phyloP scores from a whole-genome alignment of 2,113 vertebrate genomes.

The Orientallactaga bullata region DNA sequence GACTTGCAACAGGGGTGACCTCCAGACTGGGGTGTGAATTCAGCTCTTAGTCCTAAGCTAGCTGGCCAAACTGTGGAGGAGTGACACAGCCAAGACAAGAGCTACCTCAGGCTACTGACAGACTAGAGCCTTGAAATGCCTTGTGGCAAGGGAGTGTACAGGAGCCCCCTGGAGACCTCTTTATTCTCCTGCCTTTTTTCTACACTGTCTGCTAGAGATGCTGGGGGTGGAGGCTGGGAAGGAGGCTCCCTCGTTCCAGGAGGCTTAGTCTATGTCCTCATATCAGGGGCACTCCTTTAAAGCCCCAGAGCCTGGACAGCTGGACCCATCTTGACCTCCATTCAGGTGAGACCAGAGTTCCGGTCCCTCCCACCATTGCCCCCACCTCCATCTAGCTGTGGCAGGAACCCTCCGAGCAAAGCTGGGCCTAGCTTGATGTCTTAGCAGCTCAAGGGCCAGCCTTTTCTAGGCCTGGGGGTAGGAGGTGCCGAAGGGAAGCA shows the following conservation, averaged over 20 bases:
- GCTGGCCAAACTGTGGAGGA: neutral
- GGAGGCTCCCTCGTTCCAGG: neutral
- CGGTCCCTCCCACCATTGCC: neutral
- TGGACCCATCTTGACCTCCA: neutral
- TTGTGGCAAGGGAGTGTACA: neutral
- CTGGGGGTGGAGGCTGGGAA: neutral
- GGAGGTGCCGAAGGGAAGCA: constrained; percentile 56
- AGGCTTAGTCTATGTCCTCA: neutral
- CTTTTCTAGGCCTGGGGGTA: constrained; percentile 3
- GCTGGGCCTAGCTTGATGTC: constrained; percentile 7
- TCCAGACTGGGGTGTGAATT: neutral
- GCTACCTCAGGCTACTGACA: too few relatives aligned
- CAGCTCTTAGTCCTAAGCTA: neutral
- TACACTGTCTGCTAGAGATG: neutral
- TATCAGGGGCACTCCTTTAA: neutral
- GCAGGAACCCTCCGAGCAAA: neutral
- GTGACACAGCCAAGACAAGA: neutral
- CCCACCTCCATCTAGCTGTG: neutral
- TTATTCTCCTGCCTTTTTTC: neutral
- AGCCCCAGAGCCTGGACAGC: neutral
- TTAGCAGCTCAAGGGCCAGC: constrained; percentile 5
- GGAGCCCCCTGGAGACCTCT: neutral
- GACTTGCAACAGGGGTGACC: neutral
- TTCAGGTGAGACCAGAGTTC: neutral
- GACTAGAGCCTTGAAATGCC: neutral